Percentiles rank a stretch among this genome's conserved stretches.
These are phyloP conservation scores for Caenorhabditis tropicalis DNA, from an alignment of 1,140 invertebrate genomes.

Conservation along the genomic window DNA sequence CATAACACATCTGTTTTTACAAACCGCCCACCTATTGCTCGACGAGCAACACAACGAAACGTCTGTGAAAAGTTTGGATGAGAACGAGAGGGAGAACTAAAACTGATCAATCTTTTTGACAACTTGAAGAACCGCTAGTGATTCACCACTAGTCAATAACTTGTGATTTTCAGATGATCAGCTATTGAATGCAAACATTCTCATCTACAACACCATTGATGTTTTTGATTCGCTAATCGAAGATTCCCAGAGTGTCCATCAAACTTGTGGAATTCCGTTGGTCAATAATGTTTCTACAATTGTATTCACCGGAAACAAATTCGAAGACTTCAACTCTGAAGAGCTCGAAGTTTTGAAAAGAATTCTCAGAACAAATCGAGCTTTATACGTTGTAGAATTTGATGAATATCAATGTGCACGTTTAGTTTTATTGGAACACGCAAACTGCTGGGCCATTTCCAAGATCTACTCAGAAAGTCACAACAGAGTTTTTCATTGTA, in stretches of 20 bases:
- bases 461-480: not conserved
- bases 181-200: not conserved
- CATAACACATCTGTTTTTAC: constrained; percentile 37
- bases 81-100: not conserved
- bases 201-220: not conserved
- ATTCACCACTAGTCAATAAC: not conserved
- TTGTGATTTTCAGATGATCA: not conserved
- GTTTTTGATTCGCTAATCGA: not conserved
- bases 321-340: not conserved
- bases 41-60: constrained; percentile 7
- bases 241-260: not conserved
- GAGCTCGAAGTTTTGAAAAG: not conserved
- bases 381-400: not conserved
- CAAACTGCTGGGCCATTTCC: not conserved
- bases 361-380: not conserved
- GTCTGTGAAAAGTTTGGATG: not conserved
- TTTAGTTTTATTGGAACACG: not conserved
- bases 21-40: constrained; percentile 20
- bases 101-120: not conserved
- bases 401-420: not conserved
- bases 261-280: not conserved
- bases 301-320: not conserved
- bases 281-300: not conserved
- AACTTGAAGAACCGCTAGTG: not conserved
- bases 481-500: not conserved